A percentile compares a stretch with the other conserved stretches of the same genome.
Evolutionary conservation across 2,888 invertebrate species (phyloP).

Genomic region (Erebia aethiops): DNA sequence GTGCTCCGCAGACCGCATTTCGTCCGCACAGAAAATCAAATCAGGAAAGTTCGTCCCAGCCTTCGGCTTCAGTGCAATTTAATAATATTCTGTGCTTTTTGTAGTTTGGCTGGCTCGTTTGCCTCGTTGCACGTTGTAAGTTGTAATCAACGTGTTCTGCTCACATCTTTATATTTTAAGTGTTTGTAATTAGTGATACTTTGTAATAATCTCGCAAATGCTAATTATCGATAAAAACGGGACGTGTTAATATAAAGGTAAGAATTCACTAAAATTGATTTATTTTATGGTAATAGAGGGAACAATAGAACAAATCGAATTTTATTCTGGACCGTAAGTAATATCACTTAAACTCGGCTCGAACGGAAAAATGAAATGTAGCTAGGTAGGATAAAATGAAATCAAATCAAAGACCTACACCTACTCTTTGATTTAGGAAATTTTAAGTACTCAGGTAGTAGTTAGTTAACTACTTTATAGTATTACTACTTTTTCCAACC

Average conservation of each 20-base stretch:
- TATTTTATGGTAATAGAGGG: slow-evolving; percentile 14
- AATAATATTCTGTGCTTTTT: slow-evolving; percentile 41
- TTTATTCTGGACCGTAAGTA: too few relatives aligned
- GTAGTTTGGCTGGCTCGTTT: slow-evolving; percentile 33
- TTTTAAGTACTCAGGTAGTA: too few relatives aligned
- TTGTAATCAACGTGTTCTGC: slow-evolving; percentile 15
- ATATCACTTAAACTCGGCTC: too few relatives aligned
- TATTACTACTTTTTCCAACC: too few relatives aligned
- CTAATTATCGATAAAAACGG: neutral
- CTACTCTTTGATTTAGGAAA: too few relatives aligned
- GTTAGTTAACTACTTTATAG: too few relatives aligned
- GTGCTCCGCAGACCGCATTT: too few relatives aligned
- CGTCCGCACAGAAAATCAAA: too few relatives aligned
- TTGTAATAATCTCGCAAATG: slow-evolving; percentile 10
- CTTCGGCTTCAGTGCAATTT: slow-evolving; percentile 33
- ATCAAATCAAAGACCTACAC: too few relatives aligned
- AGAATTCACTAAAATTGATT: slow-evolving; percentile 9
- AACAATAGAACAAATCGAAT: neutral
- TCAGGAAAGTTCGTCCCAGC: slow-evolving; percentile 27
- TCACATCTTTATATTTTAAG: slow-evolving; percentile 1
- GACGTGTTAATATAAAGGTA: slow-evolving; percentile 27
- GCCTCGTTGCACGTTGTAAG: slow-evolving; percentile 19
- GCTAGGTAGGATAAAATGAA: too few relatives aligned
- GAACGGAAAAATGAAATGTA: too few relatives aligned
- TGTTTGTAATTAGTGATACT: slow-evolving; percentile 15